Percentiles rank a stretch among this genome's conserved stretches.
Conservation (phyloP, 2,888 invertebrate species). For the Hipparchia semele region DNA sequence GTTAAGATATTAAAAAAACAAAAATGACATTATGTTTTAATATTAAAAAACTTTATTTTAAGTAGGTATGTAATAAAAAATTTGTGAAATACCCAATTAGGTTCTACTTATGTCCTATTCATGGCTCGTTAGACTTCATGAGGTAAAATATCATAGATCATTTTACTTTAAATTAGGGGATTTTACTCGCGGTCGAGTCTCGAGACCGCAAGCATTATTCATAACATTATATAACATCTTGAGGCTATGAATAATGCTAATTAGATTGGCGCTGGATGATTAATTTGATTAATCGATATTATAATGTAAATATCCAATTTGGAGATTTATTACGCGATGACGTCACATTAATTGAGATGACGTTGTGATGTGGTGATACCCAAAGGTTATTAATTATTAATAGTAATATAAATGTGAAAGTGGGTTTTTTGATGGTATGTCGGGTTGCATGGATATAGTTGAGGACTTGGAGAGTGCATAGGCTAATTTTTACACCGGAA, state of each 20-base stretch:
- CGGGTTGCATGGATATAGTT: no score
- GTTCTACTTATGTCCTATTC: no score
- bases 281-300: background rate
- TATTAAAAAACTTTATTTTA: no score
- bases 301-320: background rate
- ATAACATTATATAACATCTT: background rate
- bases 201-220: background rate
- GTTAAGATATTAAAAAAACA: no score
- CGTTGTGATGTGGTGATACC: background rate
- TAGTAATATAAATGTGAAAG: no score
- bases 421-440: no score
- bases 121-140: background rate
- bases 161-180: background rate
- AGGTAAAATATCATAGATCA: background rate
- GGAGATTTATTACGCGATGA: conserved; percentile 10
- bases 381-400: background rate
- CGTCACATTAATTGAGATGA: conserved; percentile 5
- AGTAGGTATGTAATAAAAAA: no score
- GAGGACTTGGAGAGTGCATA: no score
- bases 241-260: background rate
- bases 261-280: background rate
- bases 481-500: no score
- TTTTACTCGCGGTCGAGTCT: background rate
- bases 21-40: no score
- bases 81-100: no score